Evolutionary conservation across 2,797 vertebrate species (phyloP), one percentile per base, ranked within the genome.

Genomic region (Thunnus albacares): DNA sequence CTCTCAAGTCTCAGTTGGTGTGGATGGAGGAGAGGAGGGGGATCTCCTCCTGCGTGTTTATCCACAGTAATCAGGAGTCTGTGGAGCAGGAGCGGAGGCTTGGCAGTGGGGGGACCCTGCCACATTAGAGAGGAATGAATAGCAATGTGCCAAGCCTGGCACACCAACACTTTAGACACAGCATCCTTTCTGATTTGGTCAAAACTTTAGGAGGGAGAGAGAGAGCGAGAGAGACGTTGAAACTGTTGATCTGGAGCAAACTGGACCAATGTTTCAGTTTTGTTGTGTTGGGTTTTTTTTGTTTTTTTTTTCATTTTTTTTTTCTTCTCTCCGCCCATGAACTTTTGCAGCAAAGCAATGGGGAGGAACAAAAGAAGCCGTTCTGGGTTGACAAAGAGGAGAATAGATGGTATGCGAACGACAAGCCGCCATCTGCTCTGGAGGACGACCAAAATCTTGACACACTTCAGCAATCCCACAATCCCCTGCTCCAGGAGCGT

Each of bases 361-460:
- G 95, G 95, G 96, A 97, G 95, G 95, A 98, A 97, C 97, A 98
- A 97, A 98, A 97, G 96, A 95, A 96, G 96, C 95, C 94, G 95
- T 95, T 95, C 96, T 94, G 96, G 96, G 95, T 96, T 97, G 96
- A 99, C 97, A 98, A 98, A 98, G 97, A 96, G 96, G 97, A 98
- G 97, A 99, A 98, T 97, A 96, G 97, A 97, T 96, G 96, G 95
- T 96, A 96, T 97, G 97, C 85, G 91, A 91, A 92, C 80, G 93
- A 96, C 95, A 95, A 97, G 96, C 97, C 96, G 96, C 97, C 97
- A 98, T 99, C 97, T 99, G 97, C 96, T 97, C 96, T 98, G 97
- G 97, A 99, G 97, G 94, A 97, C 93, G 96, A 97, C 97, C 97
- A 98, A 97, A 95, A 96, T 97, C 96, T 96, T 97, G 97, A 95